Evolutionary conservation across 2,888 invertebrate genomes (phyloP).

Genomic region (Drosophila limbata): DNA sequence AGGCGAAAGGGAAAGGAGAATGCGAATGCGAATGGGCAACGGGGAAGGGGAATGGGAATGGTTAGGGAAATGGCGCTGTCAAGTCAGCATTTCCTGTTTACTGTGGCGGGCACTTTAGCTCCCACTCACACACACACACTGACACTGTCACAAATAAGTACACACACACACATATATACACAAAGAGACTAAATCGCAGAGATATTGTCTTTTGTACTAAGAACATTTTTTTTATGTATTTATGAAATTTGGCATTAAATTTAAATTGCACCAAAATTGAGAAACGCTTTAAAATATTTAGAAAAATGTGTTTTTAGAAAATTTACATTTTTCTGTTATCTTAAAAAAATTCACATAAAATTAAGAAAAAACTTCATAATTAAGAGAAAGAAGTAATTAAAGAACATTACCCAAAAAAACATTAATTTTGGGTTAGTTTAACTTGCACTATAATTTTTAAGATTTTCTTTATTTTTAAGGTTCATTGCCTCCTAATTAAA

Average conservation of each 20-base stretch:
- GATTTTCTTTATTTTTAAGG: too few relatives aligned
- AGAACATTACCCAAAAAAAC: too few relatives aligned
- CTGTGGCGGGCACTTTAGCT: slow-evolving; percentile 43
- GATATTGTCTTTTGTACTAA: slow-evolving; percentile 6
- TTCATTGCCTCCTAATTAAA: too few relatives aligned
- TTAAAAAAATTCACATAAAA: too few relatives aligned
- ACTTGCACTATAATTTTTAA: too few relatives aligned
- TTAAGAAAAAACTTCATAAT: too few relatives aligned
- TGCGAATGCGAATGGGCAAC: not conserved
- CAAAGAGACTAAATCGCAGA: slow-evolving; percentile 16
- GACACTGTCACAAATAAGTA: slow-evolving; percentile 12
- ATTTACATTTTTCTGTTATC: too few relatives aligned
- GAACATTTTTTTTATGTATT: not conserved
- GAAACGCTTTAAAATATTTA: too few relatives aligned
- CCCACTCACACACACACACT: slow-evolving; percentile 7
- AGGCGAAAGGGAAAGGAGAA: not conserved
- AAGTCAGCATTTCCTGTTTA: slow-evolving; percentile 65
- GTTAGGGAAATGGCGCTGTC: slow-evolving; percentile 40
- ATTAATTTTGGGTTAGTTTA: too few relatives aligned
- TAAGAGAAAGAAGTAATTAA: too few relatives aligned
- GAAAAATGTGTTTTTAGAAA: too few relatives aligned
- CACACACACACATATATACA: not conserved
- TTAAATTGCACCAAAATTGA: not conserved
- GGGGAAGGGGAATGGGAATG: not conserved
- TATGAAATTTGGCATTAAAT: not conserved